A percentile compares a stretch with the other conserved stretches of the same genome.
Evolutionary conservation across 2,797 vertebrate genomes (phyloP).

Genomic region (Hoplostethus mediterraneus): DNA sequence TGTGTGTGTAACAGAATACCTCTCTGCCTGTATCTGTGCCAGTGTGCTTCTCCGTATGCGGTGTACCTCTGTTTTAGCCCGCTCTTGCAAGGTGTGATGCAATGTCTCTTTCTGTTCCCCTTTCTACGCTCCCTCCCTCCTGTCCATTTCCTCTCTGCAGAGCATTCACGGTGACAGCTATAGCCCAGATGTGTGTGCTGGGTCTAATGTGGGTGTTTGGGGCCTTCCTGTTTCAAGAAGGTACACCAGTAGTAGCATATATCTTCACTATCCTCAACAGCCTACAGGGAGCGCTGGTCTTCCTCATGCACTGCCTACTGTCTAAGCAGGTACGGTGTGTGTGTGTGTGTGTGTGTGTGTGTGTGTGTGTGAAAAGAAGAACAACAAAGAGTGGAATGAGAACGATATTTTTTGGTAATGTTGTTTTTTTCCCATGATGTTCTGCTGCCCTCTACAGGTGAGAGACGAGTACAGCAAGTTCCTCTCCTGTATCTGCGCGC

Average conservation of each 20-base stretch:
- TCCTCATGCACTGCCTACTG: conserved; percentile 89
- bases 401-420: background rate
- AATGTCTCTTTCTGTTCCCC: conserved; percentile 17
- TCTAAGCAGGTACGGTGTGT: conserved; percentile 85
- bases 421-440: conserved; percentile 19
- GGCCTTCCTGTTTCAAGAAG: conserved; percentile 84
- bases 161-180: conserved; percentile 86
- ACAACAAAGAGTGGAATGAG: background rate
- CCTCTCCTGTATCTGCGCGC: conserved; percentile 68
- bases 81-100: too few species aligned
- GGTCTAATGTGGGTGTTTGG: conserved; percentile 91
- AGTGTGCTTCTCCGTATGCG: background rate
- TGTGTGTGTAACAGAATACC: background rate
- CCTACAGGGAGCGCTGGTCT: conserved; percentile 90
- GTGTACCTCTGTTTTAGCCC: too few species aligned
- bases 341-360: background rate
- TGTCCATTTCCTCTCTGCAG: conserved; percentile 63
- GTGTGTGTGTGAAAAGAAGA: background rate
- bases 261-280: conserved; percentile 89
- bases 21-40: background rate
- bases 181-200: conserved; percentile 90
- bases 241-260: conserved; percentile 70
- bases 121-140: background rate
- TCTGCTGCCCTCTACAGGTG: conserved; percentile 83
- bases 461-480: conserved; percentile 87